A percentile compares a stretch with the other conserved stretches of the same genome.
These are phyloP conservation scores for Drosophila robusta DNA, from an alignment of 2,888 invertebrate species.

Conservation along the genomic window DNA sequence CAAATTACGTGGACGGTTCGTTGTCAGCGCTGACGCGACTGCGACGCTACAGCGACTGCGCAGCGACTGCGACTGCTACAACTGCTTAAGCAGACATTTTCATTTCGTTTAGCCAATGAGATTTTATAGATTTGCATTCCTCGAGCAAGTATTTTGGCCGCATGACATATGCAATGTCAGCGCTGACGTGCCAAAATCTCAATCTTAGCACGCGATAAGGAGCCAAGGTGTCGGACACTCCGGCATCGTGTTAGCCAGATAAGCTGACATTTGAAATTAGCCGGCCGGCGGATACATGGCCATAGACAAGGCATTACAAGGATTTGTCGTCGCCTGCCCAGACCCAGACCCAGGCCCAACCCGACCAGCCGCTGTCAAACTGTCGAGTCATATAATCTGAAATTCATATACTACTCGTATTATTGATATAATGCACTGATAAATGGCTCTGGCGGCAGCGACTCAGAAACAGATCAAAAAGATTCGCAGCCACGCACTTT, in stretches of 20 bases:
- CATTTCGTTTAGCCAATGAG: conserved; percentile 68
- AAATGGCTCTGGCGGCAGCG: conserved; percentile 57
- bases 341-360: background rate
- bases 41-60: conserved; percentile 14
- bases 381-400: conserved; percentile 67
- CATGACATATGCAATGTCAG: conserved; percentile 60
- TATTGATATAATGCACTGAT: conserved; percentile 76
- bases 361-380: conserved; percentile 8
- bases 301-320: conserved; percentile 81
- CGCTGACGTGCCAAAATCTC: conserved; percentile 58
- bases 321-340: conserved; percentile 54
- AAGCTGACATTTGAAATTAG: conserved; percentile 84
- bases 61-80: conserved; percentile 15
- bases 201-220: conserved; percentile 57
- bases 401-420: conserved; percentile 62
- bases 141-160: conserved; percentile 38
- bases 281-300: conserved; percentile 72
- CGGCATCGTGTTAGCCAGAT: conserved; percentile 80
- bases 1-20: conserved; percentile 71
- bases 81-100: conserved; percentile 67
- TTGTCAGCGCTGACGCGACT: conserved; percentile 52
- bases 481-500: conserved; percentile 69
- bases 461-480: conserved; percentile 74
- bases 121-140: conserved; percentile 76
- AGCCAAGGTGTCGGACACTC: conserved; percentile 62